These are phyloP conservation scores for Tokudaia muenninki DNA, from an alignment of 2,797 vertebrate genomes.

Conservation along the genomic window DNA sequence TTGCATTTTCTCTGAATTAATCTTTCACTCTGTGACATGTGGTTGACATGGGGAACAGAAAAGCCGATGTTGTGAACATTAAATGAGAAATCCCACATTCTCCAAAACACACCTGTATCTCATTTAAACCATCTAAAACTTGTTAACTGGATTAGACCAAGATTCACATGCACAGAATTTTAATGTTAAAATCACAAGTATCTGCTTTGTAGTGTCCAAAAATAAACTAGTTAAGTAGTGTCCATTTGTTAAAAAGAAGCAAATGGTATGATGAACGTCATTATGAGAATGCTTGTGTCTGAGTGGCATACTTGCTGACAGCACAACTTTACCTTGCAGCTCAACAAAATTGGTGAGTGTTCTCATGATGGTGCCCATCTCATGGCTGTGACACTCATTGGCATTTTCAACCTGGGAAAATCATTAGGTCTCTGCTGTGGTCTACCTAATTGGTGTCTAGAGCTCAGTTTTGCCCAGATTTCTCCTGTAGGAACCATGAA, in stretches of 20 bases:
- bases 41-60: not conserved
- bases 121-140: slow-evolving; percentile 50
- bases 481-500: not conserved
- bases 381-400: not conserved
- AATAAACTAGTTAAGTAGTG: slow-evolving; percentile 49
- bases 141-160: slow-evolving; percentile 29
- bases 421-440: not conserved
- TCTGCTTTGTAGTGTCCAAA: not conserved
- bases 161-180: not conserved
- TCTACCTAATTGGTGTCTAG: slow-evolving; percentile 20
- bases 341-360: not conserved
- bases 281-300: slow-evolving; percentile 32
- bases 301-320: slow-evolving; percentile 55
- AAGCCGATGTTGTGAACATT: not conserved
- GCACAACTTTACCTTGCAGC: not conserved
- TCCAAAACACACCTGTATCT: slow-evolving; percentile 28
- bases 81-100: not conserved
- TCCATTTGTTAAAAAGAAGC: slow-evolving; percentile 48
- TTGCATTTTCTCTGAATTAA: not conserved
- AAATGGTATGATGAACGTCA: slow-evolving; percentile 47
- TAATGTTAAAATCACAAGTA: slow-evolving; percentile 4
- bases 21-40: not conserved
- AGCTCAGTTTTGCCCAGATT: not conserved
- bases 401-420: slow-evolving; percentile 11
- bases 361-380: not conserved